Evolutionary conservation across 2,797 vertebrate species (phyloP), one percentile per base, ranked within the genome.

Genomic region (Chelidonichthys spinosus): DNA sequence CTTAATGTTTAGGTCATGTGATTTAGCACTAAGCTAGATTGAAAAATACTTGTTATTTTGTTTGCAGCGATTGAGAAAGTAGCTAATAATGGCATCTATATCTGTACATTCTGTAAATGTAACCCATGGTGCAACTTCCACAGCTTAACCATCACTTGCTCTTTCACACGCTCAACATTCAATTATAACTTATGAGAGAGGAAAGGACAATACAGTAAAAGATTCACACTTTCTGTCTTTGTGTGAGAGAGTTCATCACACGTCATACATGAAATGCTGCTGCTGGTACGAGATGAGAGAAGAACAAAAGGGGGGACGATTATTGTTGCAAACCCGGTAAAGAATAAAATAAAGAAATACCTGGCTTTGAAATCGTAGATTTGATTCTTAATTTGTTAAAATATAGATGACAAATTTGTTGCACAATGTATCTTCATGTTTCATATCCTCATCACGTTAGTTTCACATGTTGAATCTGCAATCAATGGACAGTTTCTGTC

Each of bases 111-210:
- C 44, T 47, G 18, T 49, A 61, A 65, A 32, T 72, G 33, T 52
- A 43, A 63, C 7, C 44, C 0, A 5, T 47, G 7, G 14, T 50
- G 14, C 14, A 5, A 15, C 52, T 36, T 53, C 43, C 39, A 72
- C 33, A 65, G 25, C 37, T 53, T 68, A 69, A 76, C 63, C 59
- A 66, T 75, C 52, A 78, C 61, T 61, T 66, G 47, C 18, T 58
- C 11, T 76, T 10, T 40, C 11, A 39, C 42, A 52, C 25, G 61
- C 6, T 69, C 73, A 44, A 44, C 43, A 55, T 55, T 72, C 59
- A 86, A 84, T 87, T 85, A 79, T 87, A 91, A 71, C 76, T 79
- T 69, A 63, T 55, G 72, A 89, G 78, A 89, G 82, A 87, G 87
- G 82, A 91, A 92, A 81, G 74, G 70, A 87, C 78, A 87, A 81